phyloP scores from a whole-genome alignment of 2,797 vertebrate genomes.

The Parauchenoglanis punctatus region DNA sequence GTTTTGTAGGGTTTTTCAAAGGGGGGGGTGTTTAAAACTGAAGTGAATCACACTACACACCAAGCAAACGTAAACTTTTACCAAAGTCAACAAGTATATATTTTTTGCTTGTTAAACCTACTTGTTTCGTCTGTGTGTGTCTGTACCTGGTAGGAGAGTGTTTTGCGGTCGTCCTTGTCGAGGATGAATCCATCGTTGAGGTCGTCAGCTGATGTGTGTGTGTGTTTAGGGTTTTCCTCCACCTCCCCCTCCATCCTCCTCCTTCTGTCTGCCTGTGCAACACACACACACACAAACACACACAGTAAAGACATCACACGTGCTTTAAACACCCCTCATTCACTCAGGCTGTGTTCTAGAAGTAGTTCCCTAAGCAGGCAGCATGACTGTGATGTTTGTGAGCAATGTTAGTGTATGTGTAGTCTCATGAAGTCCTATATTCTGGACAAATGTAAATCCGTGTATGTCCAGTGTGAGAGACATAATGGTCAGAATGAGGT shows the following conservation, averaged over 20 bases:
- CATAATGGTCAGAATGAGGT: background rate
- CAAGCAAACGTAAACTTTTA: too few species aligned
- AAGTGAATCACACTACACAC: background rate
- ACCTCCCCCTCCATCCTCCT: conserved; percentile 89
- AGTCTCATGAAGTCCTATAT: background rate
- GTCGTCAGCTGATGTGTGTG: conserved; percentile 88
- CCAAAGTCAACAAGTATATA: too few species aligned
- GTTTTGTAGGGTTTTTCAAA: background rate
- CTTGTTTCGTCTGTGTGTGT: background rate
- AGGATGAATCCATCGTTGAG: conserved; percentile 89
- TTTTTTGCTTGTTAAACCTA: background rate
- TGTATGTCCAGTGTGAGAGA: background rate
- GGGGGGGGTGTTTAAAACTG: too few species aligned
- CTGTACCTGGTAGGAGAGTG: conserved; percentile 85
- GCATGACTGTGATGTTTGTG: background rate
- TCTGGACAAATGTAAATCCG: background rate
- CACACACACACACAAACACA: conserved; percentile 3
- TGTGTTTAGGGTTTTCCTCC: conserved; percentile 59
- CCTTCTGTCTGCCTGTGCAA: conserved; percentile 84
- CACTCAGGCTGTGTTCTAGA: background rate
- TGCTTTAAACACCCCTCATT: background rate
- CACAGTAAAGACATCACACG: background rate
- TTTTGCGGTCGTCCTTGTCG: conserved; percentile 81
- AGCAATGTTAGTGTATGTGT: background rate
- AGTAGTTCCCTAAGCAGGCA: background rate